A percentile compares a stretch with the other conserved stretches of the same genome.
These are phyloP conservation scores for Anguilla obscura DNA, from an alignment of 2,797 vertebrate genomes.

Conservation along the genomic window DNA sequence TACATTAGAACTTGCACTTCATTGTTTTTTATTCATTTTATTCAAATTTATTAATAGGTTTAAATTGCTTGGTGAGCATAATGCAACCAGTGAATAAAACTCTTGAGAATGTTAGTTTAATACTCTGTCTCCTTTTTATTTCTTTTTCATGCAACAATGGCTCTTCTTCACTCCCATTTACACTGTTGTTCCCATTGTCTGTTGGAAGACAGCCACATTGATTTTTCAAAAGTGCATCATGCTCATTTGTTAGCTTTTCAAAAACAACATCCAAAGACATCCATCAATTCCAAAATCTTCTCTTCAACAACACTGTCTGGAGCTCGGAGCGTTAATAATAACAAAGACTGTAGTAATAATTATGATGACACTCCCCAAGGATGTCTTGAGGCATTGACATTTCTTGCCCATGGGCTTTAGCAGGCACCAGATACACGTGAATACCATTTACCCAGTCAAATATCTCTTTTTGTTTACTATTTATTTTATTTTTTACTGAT, in stretches of 20 bases:
- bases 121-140: conserved; percentile 18
- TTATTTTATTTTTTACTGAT: neutral
- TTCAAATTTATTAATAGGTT: neutral
- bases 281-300: conserved; percentile 28
- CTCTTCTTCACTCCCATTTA: conserved; percentile 13
- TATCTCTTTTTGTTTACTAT: neutral
- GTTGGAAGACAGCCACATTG: conserved; percentile 35
- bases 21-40: neutral
- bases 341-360: conserved; percentile 7
- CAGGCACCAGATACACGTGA: neutral
- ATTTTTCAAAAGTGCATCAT: conserved; percentile 29
- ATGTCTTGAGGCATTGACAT: neutral
- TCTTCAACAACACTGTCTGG: neutral
- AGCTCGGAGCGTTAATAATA: neutral
- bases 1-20: neutral
- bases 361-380: neutral
- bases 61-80: neutral
- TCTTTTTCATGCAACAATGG: conserved; percentile 9
- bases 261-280: conserved; percentile 31
- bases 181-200: conserved; percentile 24
- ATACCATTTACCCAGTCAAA: neutral
- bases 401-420: neutral
- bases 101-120: neutral
- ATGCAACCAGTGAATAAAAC: neutral
- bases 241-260: conserved; percentile 38